phyloP scores from a whole-genome alignment of 2,797 vertebrate species.

The Enteromius thamalakanensis region DNA sequence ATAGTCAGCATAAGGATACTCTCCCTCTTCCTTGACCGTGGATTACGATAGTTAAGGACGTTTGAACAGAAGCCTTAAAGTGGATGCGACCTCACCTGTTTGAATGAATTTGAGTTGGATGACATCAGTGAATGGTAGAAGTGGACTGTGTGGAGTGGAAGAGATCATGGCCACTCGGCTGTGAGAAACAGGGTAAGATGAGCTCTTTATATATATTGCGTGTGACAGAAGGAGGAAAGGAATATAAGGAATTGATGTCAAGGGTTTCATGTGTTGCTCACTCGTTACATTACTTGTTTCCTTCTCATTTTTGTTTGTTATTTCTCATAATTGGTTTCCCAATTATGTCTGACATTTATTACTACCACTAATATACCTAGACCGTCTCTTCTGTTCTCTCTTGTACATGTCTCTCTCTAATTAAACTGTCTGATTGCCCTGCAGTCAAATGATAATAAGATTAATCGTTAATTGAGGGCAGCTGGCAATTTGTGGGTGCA shows the following conservation, averaged over 20 bases:
- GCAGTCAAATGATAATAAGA: slow-evolving; percentile 24
- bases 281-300: not conserved
- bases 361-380: not conserved
- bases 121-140: not conserved
- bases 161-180: slow-evolving; percentile 32
- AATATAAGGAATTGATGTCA: not conserved
- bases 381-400: not conserved
- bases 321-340: not conserved
- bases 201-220: not conserved
- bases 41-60: not conserved
- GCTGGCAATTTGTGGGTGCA: not conserved
- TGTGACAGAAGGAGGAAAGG: not conserved
- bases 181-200: slow-evolving; percentile 52
- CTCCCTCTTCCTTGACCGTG: not conserved
- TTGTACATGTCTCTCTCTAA: not conserved
- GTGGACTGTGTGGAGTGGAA: slow-evolving; percentile 39
- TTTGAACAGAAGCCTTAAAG: not conserved
- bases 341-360: not conserved
- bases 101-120: slow-evolving; percentile 29
- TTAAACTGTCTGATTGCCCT: not conserved
- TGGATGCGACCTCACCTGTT: slow-evolving; percentile 35
- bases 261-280: not conserved
- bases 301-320: not conserved
- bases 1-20: not conserved
- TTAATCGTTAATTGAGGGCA: slow-evolving; percentile 39